A percentile compares a stretch with the other conserved stretches of the same genome.
Evolutionary conservation across 2,888 invertebrate genomes (phyloP).

Genomic region (Monopis laevigella): DNA sequence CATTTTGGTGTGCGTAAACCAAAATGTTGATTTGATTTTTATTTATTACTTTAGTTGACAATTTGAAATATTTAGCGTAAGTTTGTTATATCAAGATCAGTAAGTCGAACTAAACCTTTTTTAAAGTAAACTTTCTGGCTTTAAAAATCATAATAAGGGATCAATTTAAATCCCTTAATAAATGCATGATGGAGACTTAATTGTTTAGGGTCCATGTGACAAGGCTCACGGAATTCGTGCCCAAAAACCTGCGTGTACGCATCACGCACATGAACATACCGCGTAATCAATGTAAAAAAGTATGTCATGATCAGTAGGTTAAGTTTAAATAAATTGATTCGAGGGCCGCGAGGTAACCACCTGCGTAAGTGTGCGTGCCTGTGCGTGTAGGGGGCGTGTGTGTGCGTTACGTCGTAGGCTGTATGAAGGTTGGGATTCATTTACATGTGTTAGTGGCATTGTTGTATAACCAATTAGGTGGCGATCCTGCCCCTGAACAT

Average conservation of each 20-base stretch:
- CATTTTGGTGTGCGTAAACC: too few species aligned
- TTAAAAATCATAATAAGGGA: too few species aligned
- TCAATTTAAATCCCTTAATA: too few species aligned
- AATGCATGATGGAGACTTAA: too few species aligned
- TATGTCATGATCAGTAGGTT: conserved; percentile 67
- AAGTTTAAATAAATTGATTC: conserved; percentile 50
- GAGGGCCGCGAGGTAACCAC: conserved; percentile 17
- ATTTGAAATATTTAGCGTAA: too few species aligned
- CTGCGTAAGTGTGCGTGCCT: conserved; percentile 8
- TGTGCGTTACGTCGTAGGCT: conserved; percentile 30
- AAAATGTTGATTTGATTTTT: too few species aligned
- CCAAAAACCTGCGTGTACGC: conserved; percentile 20
- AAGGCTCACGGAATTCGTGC: conserved; percentile 23
- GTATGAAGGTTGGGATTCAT: conserved; percentile 20
- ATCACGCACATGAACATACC: conserved; percentile 32
- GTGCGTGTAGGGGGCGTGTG: conserved; percentile 27
- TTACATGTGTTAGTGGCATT: conserved; percentile 10
- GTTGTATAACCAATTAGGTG: conserved; percentile 8
- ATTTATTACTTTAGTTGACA: too few species aligned
- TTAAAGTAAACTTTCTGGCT: too few species aligned
- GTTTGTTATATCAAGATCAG: too few species aligned
- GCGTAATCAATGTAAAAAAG: conserved; percentile 52
- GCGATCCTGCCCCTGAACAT: too few species aligned
- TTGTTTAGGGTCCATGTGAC: too few species aligned
- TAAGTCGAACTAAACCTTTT: too few species aligned